Conservation (phyloP, 2,888 invertebrate genomes). For the Meloe dianella region DNA sequence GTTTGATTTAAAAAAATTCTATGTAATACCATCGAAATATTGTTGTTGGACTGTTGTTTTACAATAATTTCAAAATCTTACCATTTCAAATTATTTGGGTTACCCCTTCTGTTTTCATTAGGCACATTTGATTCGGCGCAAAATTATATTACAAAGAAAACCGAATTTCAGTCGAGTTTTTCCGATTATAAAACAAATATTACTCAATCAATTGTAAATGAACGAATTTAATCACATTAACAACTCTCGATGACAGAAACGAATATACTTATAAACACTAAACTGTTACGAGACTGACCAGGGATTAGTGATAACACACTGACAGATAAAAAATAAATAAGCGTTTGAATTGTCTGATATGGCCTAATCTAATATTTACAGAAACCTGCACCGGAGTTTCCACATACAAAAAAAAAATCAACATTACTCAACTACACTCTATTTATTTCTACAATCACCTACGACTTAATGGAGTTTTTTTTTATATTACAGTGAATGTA, state of each 20-base stretch:
- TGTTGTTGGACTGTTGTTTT: too few relatives aligned
- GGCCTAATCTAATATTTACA: slow-evolving; percentile 20
- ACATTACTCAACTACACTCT: background rate
- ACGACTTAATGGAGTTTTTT: too few relatives aligned
- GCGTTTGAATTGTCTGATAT: slow-evolving; percentile 20
- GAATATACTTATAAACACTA: slow-evolving; percentile 16
- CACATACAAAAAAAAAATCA: background rate
- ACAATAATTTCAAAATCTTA: too few relatives aligned
- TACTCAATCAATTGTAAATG: slow-evolving; percentile 14
- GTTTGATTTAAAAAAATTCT: too few relatives aligned
- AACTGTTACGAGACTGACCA: slow-evolving; percentile 26
- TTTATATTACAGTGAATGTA: background rate
- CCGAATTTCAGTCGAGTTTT: slow-evolving; percentile 18
- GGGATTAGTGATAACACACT: slow-evolving; percentile 25
- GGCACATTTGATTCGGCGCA: slow-evolving; percentile 34
- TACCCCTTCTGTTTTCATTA: slow-evolving; percentile 33
- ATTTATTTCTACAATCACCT: background rate
- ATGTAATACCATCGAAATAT: too few relatives aligned
- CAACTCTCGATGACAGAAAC: too few relatives aligned
- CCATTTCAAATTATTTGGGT: slow-evolving; percentile 38
- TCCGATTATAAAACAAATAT: slow-evolving; percentile 6
- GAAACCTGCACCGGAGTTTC: slow-evolving; percentile 19
- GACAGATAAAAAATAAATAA: slow-evolving; percentile 22
- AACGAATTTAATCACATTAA: too few relatives aligned
- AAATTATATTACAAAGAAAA: slow-evolving; percentile 27